Conservation (phyloP, 2,888 invertebrate species). For the Drosophila neonasuta region DNA sequence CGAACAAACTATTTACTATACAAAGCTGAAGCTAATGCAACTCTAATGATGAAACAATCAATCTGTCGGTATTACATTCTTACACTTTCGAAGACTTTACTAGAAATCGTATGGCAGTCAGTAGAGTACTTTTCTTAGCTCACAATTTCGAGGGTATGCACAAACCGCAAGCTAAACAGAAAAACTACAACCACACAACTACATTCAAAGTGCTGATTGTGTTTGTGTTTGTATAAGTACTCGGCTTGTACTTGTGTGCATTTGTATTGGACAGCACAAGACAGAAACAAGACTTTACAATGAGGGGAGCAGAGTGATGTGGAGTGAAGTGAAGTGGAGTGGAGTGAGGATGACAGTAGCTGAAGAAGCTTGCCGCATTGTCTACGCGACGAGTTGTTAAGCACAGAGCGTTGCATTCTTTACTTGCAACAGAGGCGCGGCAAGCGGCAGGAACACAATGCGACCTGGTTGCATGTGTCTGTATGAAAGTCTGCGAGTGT, state of each 20-base stretch:
- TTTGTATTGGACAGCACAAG: constrained; percentile 39
- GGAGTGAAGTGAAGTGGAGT: background rate
- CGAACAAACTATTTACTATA: too few species aligned
- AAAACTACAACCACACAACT: constrained; percentile 51
- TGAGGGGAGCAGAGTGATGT: background rate
- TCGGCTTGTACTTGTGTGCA: constrained; percentile 43
- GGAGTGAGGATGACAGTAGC: background rate
- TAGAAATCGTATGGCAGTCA: background rate
- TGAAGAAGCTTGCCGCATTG: constrained; percentile 48
- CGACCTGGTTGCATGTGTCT: constrained; percentile 37
- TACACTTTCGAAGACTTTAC: too few species aligned
- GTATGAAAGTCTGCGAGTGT: constrained; percentile 26
- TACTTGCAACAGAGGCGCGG: constrained; percentile 34
- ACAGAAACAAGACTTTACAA: constrained; percentile 24
- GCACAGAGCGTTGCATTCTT: constrained; percentile 54
- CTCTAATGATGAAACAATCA: too few species aligned
- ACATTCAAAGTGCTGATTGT: constrained; percentile 36
- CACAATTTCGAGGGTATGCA: constrained; percentile 33
- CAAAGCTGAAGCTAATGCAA: too few species aligned
- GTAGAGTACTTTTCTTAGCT: background rate
- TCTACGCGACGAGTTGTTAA: constrained; percentile 57
- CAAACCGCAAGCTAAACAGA: constrained; percentile 61
- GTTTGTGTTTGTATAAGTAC: constrained; percentile 15
- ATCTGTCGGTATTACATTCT: too few species aligned
- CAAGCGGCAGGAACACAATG: constrained; percentile 32